Conservation (phyloP, 1,140 invertebrate species). For the Ceratina australensis region DNA sequence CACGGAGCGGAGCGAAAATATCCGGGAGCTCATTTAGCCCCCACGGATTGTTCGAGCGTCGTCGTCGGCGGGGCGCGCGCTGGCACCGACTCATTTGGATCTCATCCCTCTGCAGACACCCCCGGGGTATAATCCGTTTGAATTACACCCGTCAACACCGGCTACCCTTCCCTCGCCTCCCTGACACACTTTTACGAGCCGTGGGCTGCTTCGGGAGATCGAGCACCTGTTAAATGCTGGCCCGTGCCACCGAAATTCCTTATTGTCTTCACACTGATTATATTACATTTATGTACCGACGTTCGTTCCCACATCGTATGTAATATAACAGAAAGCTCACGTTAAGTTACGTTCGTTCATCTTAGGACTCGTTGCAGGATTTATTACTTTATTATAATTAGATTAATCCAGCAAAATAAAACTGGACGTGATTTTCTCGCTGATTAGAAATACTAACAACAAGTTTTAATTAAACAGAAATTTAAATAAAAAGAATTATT, state of each 20-base stretch:
- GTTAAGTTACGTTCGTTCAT: no score
- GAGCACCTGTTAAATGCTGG: conserved; percentile 66
- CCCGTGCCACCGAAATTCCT: conserved; percentile 37
- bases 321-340: no score
- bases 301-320: no score
- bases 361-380: no score
- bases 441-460: no score
- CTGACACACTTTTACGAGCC: conserved; percentile 56
- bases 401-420: no score
- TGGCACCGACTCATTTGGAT: conserved; percentile 68
- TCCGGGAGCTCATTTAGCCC: conserved; percentile 46
- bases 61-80: conserved; percentile 35
- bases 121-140: conserved; percentile 72
- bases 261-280: background rate
- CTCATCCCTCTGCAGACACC: conserved; percentile 57
- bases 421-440: no score
- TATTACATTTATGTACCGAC: no score
- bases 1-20: conserved; percentile 49
- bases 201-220: conserved; percentile 57
- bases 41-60: conserved; percentile 29
- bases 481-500: no score
- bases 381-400: no score
- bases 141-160: conserved; percentile 70
- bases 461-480: no score
- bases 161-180: conserved; percentile 12